Conservation (phyloP, 2,797 vertebrate genomes). For the Oophaga sylvatica region DNA sequence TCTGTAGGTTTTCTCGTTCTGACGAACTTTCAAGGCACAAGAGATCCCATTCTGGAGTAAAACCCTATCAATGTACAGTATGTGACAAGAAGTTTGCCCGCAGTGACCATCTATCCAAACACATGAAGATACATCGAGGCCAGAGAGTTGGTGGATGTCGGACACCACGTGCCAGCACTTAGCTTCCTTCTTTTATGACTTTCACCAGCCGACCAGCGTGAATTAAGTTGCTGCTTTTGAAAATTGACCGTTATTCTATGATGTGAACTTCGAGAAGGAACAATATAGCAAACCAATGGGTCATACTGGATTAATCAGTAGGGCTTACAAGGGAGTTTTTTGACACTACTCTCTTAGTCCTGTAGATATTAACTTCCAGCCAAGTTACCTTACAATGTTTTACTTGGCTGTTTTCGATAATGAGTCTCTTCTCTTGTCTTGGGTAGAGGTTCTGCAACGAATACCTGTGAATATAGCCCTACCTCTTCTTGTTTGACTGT, state of each 20-base stretch:
- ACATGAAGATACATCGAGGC: conserved; percentile 67
- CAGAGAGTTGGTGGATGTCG: conserved; percentile 55
- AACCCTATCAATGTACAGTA: conserved; percentile 66
- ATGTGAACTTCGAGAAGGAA: not conserved
- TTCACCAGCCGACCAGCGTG: not conserved
- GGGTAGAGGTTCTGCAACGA: not conserved
- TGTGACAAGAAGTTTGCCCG: conserved; percentile 70
- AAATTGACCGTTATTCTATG: not conserved
- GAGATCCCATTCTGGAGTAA: conserved; percentile 70
- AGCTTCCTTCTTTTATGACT: not conserved
- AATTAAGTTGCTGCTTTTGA: conserved; percentile 33
- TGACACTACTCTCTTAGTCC: not conserved
- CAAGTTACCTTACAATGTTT: not conserved
- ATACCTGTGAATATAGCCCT: conserved; percentile 43
- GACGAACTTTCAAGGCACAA: conserved; percentile 73
- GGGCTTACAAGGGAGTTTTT: not conserved
- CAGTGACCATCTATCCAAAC: conserved; percentile 72
- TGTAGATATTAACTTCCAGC: not conserved
- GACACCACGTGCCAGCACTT: conserved; percentile 48
- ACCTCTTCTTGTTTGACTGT: conserved; percentile 40
- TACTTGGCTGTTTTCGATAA: conserved; percentile 2
- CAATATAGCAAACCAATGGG: not conserved
- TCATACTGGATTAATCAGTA: not conserved
- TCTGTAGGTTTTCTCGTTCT: conserved; percentile 66
- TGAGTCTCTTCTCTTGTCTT: not conserved